Percentiles rank a stretch among this genome's conserved stretches.
phyloP scores from a whole-genome alignment of 2,113 vertebrate species.

The Vidua macroura region DNA sequence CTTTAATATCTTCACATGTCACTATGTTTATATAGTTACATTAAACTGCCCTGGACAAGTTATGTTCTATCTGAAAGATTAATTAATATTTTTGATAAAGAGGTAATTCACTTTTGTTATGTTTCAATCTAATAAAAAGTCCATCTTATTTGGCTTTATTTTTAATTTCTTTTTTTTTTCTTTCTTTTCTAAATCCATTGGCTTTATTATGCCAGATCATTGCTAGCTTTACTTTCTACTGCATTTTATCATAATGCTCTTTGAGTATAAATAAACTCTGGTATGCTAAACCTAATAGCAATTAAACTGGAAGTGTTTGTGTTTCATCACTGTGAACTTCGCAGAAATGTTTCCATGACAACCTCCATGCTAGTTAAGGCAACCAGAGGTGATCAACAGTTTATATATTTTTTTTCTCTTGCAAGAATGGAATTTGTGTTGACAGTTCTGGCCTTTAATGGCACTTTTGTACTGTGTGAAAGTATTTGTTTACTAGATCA shows the following conservation, averaged over 20 bases:
- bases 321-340: constrained; percentile 90
- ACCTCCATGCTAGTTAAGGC: constrained; percentile 96
- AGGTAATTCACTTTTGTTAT: not conserved
- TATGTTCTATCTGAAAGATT: not conserved
- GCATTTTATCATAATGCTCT: constrained; percentile 76
- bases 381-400: constrained; percentile 96
- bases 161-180: not conserved
- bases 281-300: constrained; percentile 87
- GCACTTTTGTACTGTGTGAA: constrained; percentile 90
- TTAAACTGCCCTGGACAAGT: not conserved
- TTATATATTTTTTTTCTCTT: constrained; percentile 75
- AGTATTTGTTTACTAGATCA: constrained; percentile 98
- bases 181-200: constrained; percentile 36
- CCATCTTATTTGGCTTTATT: constrained; percentile 29
- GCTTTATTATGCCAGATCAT: constrained; percentile 70
- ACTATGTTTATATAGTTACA: not conserved
- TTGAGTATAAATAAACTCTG: constrained; percentile 80
- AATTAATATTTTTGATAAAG: constrained; percentile 16
- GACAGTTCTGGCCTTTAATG: constrained; percentile 99
- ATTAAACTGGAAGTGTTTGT: constrained; percentile 91
- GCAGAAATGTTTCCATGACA: constrained; percentile 97
- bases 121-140: not conserved
- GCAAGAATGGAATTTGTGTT: constrained; percentile 96
- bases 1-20: not conserved
- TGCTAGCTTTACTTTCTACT: constrained; percentile 72